Evolutionary conservation across 2,113 vertebrate species (phyloP).

Genomic region (Pomatorhinus ruficollis): DNA sequence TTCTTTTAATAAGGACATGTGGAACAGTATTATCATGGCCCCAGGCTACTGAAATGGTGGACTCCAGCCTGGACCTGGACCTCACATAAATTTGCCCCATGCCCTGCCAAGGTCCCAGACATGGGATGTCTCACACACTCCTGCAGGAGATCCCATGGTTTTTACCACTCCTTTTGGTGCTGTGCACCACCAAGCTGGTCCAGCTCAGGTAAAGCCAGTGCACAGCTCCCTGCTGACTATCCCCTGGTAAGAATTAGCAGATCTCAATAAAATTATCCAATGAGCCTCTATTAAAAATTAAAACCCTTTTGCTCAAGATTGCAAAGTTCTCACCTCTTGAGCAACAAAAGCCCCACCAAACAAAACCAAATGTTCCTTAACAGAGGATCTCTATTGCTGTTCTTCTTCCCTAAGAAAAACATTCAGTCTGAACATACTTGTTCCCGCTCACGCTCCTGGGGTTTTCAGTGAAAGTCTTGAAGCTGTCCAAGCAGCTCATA

Average conservation of each 20-base stretch:
- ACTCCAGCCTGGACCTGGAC: background rate
- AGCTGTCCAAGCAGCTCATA: constrained; percentile 47
- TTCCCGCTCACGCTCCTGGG: background rate
- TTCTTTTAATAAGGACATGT: constrained; percentile 46
- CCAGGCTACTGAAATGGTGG: background rate
- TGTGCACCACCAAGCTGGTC: background rate
- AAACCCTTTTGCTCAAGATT: background rate
- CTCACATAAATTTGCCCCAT: background rate
- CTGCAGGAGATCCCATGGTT: background rate
- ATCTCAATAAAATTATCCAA: background rate
- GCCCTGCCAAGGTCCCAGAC: background rate
- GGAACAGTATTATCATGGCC: background rate
- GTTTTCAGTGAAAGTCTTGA: constrained; percentile 12
- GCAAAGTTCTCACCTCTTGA: background rate
- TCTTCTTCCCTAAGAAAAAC: constrained; percentile 22
- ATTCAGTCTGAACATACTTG: background rate
- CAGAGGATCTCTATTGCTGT: background rate
- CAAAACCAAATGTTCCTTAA: background rate
- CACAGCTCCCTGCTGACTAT: background rate
- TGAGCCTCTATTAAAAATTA: background rate
- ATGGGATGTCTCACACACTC: background rate
- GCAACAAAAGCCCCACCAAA: background rate
- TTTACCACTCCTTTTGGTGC: background rate
- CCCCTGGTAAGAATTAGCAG: background rate
- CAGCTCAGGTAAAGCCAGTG: background rate